Evolutionary conservation across 2,888 invertebrate species (phyloP).

Genomic region (Chrysolina americana): DNA sequence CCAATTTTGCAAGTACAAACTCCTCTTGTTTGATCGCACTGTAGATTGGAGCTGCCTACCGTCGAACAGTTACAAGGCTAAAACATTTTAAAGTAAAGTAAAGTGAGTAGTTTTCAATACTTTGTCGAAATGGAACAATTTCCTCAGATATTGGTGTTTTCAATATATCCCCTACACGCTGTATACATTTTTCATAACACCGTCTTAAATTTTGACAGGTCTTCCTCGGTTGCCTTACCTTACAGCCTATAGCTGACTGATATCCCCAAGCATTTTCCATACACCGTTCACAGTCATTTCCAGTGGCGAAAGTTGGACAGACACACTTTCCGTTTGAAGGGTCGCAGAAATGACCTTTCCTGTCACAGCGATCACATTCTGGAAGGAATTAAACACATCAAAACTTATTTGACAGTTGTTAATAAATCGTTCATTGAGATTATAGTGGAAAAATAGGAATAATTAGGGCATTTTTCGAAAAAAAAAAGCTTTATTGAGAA

Average conservation of each 20-base stretch:
- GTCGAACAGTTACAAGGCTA: conserved; percentile 82
- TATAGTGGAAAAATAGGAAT: too few relatives aligned
- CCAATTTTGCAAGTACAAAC: conserved; percentile 85
- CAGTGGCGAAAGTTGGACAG: conserved; percentile 90
- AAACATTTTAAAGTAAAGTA: too few relatives aligned
- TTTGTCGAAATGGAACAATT: too few relatives aligned
- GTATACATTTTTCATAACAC: too few relatives aligned
- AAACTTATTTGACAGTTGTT: not conserved
- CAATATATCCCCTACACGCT: too few relatives aligned
- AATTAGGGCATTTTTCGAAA: too few relatives aligned
- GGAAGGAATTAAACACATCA: conserved; percentile 52
- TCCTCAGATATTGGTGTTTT: too few relatives aligned
- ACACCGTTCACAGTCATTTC: conserved; percentile 86
- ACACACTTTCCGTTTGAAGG: conserved; percentile 91
- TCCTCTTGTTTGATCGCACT: conserved; percentile 78
- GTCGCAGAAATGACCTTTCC: conserved; percentile 91
- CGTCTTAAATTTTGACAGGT: too few relatives aligned
- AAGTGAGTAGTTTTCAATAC: too few relatives aligned
- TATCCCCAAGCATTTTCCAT: conserved; percentile 86
- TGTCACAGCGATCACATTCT: conserved; percentile 85
- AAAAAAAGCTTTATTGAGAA: too few relatives aligned
- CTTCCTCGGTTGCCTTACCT: conserved; percentile 70
- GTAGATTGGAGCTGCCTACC: conserved; percentile 78
- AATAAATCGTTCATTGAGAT: too few relatives aligned
- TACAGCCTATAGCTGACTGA: conserved; percentile 85